These are phyloP conservation scores for Leptinotarsa defecta DNA, from an alignment of 1,140 invertebrate species.

Conservation along the genomic window DNA sequence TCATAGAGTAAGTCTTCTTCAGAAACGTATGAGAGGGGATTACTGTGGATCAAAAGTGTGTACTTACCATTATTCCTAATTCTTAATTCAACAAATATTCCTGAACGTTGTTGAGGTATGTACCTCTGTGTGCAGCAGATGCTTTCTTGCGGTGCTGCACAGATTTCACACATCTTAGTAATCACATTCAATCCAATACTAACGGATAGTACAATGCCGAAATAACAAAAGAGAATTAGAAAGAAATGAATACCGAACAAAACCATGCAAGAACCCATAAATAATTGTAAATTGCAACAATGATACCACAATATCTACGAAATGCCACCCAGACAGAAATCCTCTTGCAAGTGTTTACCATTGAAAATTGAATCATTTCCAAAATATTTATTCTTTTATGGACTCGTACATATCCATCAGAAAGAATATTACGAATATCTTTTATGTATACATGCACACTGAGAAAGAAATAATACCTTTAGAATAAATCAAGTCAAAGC, in stretches of 20 bases:
- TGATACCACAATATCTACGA: not conserved
- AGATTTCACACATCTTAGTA: too few species aligned
- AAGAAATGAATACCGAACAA: not conserved
- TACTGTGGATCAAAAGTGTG: too few species aligned
- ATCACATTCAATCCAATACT: too few species aligned
- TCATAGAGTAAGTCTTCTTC: too few species aligned
- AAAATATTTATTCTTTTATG: conserved; percentile 16
- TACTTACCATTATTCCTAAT: too few species aligned
- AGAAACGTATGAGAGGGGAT: too few species aligned
- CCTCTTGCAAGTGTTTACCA: not conserved
- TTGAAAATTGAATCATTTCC: not conserved
- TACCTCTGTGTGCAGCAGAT: too few species aligned
- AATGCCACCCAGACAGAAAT: not conserved
- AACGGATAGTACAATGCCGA: too few species aligned
- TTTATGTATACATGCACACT: conserved; percentile 6
- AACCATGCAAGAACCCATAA: not conserved
- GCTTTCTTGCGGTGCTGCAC: too few species aligned
- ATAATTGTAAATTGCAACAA: not conserved
- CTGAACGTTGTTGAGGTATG: too few species aligned
- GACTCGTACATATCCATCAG: not conserved
- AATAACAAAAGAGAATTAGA: not conserved
- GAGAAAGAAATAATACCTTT: conserved; percentile 18
- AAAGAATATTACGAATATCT: conserved; percentile 10
- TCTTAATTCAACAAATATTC: too few species aligned
- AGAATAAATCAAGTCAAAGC: conserved; percentile 41